Base-by-base conservation (phyloP, 2,888 invertebrate species). In the Prionchulus punctatus region DNA sequence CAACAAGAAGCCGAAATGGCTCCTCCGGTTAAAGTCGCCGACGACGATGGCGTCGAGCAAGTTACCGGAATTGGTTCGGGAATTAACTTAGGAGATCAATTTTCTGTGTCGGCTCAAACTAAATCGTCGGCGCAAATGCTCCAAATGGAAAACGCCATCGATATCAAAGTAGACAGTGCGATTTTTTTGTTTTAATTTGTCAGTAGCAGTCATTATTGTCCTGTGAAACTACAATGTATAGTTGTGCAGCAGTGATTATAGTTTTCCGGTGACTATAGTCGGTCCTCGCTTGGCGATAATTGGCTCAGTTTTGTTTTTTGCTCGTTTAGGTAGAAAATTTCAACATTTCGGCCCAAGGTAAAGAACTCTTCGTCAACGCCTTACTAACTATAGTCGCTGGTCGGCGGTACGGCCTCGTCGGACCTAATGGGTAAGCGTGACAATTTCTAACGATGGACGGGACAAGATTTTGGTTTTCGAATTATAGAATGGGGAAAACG, bases 361-460 rank as follows among this genome's bases (percentile, higher is more conserved):
- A 98, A 67, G 90, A 94, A 70, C 77, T 98, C 49, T 96, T 99
- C 72, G 85, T 90, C 31, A 96, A 98, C 73, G 94, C 98, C 0
- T 87, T 82, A 71, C 76, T 99, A 31, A 76, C 88, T 54, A 92
- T 99, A 64, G 91, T 94, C 0, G 81, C 85, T 67, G 90, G 92
- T 0, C 80, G 96, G 49, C 81, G 90, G 65, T 99, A 99, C 73
- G 98, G 98, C 66, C 77, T 98, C 2, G 96, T 99, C 1, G 98
- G 98, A 27, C 98, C 98, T 0, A 98, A 98, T 73, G 98, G 89
- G 82, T 83, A 73, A 71, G 47, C 23, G 47, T 36, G 36, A 18
- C 18, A 18, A 36, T n/a, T n/a, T n/a, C n/a, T n/a, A n/a, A n/a
- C n/a, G n/a, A n/a, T n/a, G n/a, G n/a, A n/a, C n/a, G n/a, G n/a